These are phyloP conservation scores for Noturus placidus DNA, from an alignment of 2,113 vertebrate species.

Conservation along the genomic window DNA sequence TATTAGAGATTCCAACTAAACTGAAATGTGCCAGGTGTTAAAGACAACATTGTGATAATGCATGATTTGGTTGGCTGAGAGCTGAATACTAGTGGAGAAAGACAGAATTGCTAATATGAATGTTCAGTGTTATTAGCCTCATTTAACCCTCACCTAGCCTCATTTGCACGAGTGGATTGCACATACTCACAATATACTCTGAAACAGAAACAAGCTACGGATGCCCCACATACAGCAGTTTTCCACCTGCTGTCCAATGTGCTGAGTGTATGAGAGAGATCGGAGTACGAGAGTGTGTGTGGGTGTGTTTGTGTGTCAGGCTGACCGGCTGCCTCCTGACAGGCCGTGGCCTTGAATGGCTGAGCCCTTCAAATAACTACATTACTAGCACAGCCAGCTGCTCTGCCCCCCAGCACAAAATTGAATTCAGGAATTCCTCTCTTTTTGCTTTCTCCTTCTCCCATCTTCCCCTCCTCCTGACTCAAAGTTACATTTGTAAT, in stretches of 20 bases:
- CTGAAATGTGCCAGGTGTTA: slow-evolving; percentile 45
- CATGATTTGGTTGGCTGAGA: slow-evolving; percentile 35
- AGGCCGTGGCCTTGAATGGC: slow-evolving; percentile 71
- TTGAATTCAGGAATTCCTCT: slow-evolving; percentile 88
- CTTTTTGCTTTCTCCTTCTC: slow-evolving; percentile 57
- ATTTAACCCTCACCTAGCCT: slow-evolving; percentile 28
- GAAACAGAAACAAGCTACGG: slow-evolving; percentile 28
- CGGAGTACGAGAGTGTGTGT: slow-evolving; percentile 5
- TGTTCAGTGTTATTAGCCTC: slow-evolving; percentile 31
- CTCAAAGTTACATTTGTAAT: slow-evolving; percentile 98
- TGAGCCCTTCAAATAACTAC: slow-evolving; percentile 90
- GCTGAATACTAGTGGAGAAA: slow-evolving; percentile 18
- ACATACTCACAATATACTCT: slow-evolving; percentile 8
- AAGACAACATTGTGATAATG: slow-evolving; percentile 43
- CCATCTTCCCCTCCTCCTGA: slow-evolving; percentile 61
- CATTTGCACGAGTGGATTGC: background rate
- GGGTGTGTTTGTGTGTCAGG: slow-evolving; percentile 53
- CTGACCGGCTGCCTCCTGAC: slow-evolving; percentile 67
- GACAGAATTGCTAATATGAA: slow-evolving; percentile 19
- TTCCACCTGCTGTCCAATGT: slow-evolving; percentile 1
- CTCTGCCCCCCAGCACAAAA: slow-evolving; percentile 84
- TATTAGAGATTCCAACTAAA: slow-evolving; percentile 41
- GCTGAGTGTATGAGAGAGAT: slow-evolving; percentile 27
- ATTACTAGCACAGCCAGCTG: slow-evolving; percentile 92
- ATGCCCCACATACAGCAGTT: slow-evolving; percentile 55